Evolutionary conservation across 2,888 invertebrate genomes (phyloP), one percentile per base, ranked within the genome.

Genomic region (Chymomyza fuscimana): DNA sequence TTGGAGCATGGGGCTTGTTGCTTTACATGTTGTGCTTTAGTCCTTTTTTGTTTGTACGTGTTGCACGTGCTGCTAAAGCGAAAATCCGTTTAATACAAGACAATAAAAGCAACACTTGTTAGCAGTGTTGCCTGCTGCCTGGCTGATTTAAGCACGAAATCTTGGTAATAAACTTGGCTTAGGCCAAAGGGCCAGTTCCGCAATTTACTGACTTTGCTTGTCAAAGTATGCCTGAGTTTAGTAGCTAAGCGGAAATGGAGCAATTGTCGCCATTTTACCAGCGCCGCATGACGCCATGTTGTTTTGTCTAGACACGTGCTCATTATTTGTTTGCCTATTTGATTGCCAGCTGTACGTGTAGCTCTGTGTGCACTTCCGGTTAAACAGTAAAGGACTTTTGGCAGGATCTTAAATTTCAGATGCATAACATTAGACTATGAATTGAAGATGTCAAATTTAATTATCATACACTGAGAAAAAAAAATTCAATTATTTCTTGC

Each of bases 31-130:
- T 22, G 5, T 9, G 51, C 25, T 25, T 63, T 63, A 9, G 50
- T 15, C 67, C 62, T 29, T 29, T 29, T 73, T 59, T 46, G 22
- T 12, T 12, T 19, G 67, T 67, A 36, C 54, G 51, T 60, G 63
- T 56, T 73, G 83, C 81, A 86, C 83, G 87, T 87, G 82, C 80
- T 6, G 16, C 32, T 32, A n/a, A n/a, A 32, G 58, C 65, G 74
- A 73, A 75, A 77, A 80, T 65, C 72, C 74, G 72, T 81, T 84
- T 78, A 84, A 76, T 74, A 82, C 66, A 73, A 67, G 67, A 83
- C 84, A 85, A 88, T 85, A 88, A 85, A 85, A 80, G 76, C 83
- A 77, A 79, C 87, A 87, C 81, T 87, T 83, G 83, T 87, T 87
- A 85, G 85, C 85, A 73, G 76, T 72, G 64, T 67, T 54, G 46